These are phyloP conservation scores for Megalopta genalis DNA, from an alignment of 1,140 invertebrate genomes.

Conservation along the genomic window DNA sequence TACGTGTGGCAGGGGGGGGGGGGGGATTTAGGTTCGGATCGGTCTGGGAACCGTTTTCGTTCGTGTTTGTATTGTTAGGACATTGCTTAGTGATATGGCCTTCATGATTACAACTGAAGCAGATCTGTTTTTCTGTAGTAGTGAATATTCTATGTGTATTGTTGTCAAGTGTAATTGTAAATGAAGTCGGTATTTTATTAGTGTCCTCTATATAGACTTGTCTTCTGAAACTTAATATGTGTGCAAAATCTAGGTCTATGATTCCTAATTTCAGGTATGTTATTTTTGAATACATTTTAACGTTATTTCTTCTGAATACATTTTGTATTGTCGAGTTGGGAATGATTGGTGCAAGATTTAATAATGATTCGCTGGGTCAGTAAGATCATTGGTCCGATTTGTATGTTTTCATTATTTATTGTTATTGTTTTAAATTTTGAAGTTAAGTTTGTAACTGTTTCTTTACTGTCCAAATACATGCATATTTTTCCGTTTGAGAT, in stretches of 20 bases:
- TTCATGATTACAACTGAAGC: conserved; percentile 43
- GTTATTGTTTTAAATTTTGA: too few relatives aligned
- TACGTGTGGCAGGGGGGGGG: neutral
- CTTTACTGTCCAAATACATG: too few relatives aligned
- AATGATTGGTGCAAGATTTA: too few relatives aligned
- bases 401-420: too few relatives aligned
- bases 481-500: too few relatives aligned
- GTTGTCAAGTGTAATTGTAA: neutral
- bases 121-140: conserved; percentile 1
- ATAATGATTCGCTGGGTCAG: too few relatives aligned
- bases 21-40: neutral
- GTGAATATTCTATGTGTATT: neutral
- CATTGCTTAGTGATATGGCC: conserved; percentile 49
- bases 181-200: neutral
- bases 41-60: neutral
- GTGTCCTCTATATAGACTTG: neutral
- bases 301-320: too few relatives aligned
- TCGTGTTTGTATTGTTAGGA: neutral
- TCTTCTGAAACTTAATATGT: neutral
- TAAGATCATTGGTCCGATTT: too few relatives aligned
- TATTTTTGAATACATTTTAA: neutral
- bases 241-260: neutral
- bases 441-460: too few relatives aligned
- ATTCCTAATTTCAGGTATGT: neutral
- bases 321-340: too few relatives aligned